Evolutionary conservation across 64 coral and sea anemone species (phyloP).

Genomic region (Orbicella faveolata): DNA sequence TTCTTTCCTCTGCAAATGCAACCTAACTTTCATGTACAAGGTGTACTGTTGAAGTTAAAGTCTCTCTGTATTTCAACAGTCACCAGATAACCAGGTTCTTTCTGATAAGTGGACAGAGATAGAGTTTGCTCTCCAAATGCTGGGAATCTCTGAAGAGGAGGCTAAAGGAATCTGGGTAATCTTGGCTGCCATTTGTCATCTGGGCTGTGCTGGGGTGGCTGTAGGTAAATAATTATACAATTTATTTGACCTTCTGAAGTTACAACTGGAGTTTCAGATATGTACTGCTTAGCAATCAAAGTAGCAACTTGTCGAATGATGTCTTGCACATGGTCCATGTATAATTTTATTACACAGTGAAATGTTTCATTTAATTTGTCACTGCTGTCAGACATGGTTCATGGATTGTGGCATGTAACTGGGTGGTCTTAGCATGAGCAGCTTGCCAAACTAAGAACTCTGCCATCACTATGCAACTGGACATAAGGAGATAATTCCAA

Average conservation of each 20-base stretch:
- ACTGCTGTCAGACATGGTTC: too few relatives aligned
- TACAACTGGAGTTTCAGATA: background rate
- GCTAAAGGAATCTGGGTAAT: constrained; percentile 81
- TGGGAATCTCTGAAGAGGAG: constrained; percentile 80
- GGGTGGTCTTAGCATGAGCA: too few relatives aligned
- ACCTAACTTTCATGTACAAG: background rate
- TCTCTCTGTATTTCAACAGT: constrained; percentile 21
- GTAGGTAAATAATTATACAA: constrained; percentile 62
- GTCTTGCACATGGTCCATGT: too few relatives aligned
- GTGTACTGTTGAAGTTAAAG: background rate
- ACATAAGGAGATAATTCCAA: too few relatives aligned
- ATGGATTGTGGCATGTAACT: too few relatives aligned
- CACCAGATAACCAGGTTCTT: constrained; percentile 39
- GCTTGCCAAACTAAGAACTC: too few relatives aligned
- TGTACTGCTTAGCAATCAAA: too few relatives aligned
- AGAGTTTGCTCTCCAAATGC: constrained; percentile 88
- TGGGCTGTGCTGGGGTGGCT: constrained; percentile 82
- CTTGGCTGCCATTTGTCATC: constrained; percentile 95
- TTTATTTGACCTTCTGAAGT: background rate
- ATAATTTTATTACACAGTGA: too few relatives aligned
- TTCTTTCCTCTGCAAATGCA: too few relatives aligned
- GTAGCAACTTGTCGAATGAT: too few relatives aligned
- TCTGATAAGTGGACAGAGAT: constrained; percentile 96
- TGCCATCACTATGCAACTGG: too few relatives aligned
- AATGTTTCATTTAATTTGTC: too few relatives aligned